Evolutionary conservation across 2,113 vertebrate genomes (phyloP).

Genomic region (Atrichornis clamosus): DNA sequence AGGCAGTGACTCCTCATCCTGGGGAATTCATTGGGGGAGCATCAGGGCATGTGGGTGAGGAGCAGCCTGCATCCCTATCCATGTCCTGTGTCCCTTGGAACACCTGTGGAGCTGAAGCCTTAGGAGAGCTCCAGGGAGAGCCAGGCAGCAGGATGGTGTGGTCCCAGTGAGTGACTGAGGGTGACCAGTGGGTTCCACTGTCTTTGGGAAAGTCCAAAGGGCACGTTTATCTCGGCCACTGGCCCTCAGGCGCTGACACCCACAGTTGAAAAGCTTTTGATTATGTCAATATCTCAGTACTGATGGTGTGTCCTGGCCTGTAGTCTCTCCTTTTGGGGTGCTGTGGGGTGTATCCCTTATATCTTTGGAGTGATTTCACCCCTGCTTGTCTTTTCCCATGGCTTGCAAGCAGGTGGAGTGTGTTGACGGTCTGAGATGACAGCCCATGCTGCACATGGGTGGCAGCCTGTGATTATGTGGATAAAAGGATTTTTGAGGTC

Average conservation of each 20-base stretch:
- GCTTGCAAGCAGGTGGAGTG: background rate
- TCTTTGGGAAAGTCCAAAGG: background rate
- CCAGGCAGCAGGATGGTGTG: rapidly evolving
- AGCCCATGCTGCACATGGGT: slow-evolving; percentile 26
- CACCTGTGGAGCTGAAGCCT: rapidly evolving
- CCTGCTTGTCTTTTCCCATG: background rate
- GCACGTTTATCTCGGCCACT: rapidly evolving
- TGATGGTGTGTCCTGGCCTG: background rate
- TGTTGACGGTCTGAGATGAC: slow-evolving; percentile 39
- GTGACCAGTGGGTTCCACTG: background rate
- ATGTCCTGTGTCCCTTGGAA: background rate
- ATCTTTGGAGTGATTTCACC: background rate
- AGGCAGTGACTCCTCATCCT: background rate
- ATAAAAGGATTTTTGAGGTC: slow-evolving; percentile 73
- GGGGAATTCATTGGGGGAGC: rapidly evolving
- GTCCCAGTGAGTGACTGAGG: background rate
- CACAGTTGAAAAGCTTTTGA: background rate
- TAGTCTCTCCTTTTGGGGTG: background rate
- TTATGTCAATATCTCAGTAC: background rate
- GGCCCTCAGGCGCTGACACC: rapidly evolving
- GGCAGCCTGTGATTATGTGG: slow-evolving; percentile 68
- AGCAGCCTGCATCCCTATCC: background rate
- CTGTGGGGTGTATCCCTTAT: rapidly evolving
- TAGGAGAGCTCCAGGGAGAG: background rate
- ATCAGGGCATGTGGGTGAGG: background rate